These are phyloP conservation scores for Mus musculus DNA, from an alignment of 2,113 vertebrate genomes.

Conservation along the genomic window DNA sequence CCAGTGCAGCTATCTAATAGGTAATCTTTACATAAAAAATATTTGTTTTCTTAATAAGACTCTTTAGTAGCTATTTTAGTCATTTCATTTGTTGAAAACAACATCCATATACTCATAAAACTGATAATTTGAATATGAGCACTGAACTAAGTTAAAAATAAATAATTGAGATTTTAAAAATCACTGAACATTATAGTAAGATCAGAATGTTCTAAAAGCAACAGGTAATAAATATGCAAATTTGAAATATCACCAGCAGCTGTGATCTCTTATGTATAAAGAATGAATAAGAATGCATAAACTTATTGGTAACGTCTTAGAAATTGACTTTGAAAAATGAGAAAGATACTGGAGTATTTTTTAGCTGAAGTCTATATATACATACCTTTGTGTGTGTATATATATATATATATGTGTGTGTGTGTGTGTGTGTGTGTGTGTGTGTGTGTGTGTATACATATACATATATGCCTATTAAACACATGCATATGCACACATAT, in stretches of 20 bases:
- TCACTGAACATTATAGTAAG: slow-evolving; percentile 22
- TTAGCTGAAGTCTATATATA: not conserved
- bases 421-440: no score
- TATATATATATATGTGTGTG: not conserved
- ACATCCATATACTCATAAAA: slow-evolving; percentile 32
- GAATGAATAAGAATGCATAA: slow-evolving; percentile 28
- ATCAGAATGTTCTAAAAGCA: not conserved
- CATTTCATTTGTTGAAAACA: slow-evolving; percentile 30
- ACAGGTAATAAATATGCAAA: slow-evolving; percentile 48
- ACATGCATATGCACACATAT: not conserved
- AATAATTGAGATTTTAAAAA: not conserved
- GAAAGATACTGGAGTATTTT: slow-evolving; percentile 21
- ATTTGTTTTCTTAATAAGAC: not conserved
- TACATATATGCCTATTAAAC: not conserved
- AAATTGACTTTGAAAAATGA: slow-evolving; percentile 60
- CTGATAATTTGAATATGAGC: slow-evolving; percentile 20
- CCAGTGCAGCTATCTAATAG: not conserved
- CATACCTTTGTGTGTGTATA: no score
- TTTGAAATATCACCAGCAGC: slow-evolving; percentile 34
- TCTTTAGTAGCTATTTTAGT: not conserved
- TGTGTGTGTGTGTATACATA: no score
- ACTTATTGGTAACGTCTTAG: slow-evolving; percentile 30
- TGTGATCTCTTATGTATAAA: slow-evolving; percentile 37
- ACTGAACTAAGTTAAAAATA: not conserved
- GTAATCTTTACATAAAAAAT: slow-evolving; percentile 3